Base-by-base conservation (phyloP, 1,140 invertebrate species). In the Antheraea mylitta region DNA sequence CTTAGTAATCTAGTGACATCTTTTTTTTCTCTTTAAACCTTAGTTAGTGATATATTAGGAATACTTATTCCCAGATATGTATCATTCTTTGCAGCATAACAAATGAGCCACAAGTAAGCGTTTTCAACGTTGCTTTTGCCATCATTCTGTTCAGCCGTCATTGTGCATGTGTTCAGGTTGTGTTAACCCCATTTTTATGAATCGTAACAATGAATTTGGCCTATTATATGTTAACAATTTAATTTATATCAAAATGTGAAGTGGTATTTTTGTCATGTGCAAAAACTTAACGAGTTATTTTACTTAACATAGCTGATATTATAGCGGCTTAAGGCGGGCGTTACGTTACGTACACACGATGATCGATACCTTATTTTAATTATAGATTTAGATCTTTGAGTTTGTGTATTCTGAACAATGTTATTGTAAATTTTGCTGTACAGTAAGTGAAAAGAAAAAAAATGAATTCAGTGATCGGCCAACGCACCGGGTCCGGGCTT, bases 401-500 rank as follows among this genome's bases (percentile, higher is more conserved):
- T 87, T 89, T 88, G 83, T 81, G 82, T 87, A 87, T 88, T 82
- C 81, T 85, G 86, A 89, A 87, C 87, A 85, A 89, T 79, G 86
- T 87, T 86, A 83, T 88, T 89, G 88, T 91, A 91, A 89, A 90
- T 91, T 42, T 85, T 86, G 79, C 75, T 90, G 87, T 90, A 91
- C 83, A 91, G 82, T 85, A 78, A 82, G 22, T 58, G 19, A 58
- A 58, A 13, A n/a, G n/a, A n/a, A 22, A 60, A 22, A 22, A 3
- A 42, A 42, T 42, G 0, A 16, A 16, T 2, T 53, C 61, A 75
- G 73, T 78, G 76, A 71, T 68, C 53, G 73, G 74, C 66, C 73
- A 77, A 78, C 78, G 79, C 75, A 74, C 81, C 78, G 77, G 71
- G 75, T 70, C 42, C 65, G 66, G 78, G 75, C 78, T 69, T 72